These are phyloP conservation scores for Rousettus leschenaultii DNA, from an alignment of 2,113 vertebrate species.

Conservation along the genomic window DNA sequence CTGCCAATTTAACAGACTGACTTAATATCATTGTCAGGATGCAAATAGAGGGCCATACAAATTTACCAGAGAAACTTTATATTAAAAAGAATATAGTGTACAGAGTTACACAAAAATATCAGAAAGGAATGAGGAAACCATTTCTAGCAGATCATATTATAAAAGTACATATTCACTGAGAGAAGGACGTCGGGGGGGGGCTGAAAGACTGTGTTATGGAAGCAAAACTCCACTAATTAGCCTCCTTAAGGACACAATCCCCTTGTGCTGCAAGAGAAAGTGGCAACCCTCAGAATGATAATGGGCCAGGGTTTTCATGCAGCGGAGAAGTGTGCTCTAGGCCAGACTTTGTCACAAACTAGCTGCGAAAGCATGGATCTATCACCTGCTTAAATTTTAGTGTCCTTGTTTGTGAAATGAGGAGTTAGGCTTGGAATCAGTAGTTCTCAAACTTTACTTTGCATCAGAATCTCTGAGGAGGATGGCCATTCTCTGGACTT, in stretches of 20 bases:
- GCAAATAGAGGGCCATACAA: not conserved
- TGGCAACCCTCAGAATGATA: not conserved
- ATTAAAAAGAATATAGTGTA: not conserved
- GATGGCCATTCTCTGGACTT: not conserved
- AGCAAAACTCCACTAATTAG: not conserved
- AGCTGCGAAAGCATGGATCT: not conserved
- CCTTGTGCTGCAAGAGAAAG: no score
- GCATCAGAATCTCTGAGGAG: not conserved
- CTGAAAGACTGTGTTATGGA: not conserved
- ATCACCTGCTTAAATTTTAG: not conserved
- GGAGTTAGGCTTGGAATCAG: not conserved
- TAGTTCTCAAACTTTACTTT: not conserved
- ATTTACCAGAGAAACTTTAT: not conserved
- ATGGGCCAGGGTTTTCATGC: not conserved
- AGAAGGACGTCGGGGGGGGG: no score
- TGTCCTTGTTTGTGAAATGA: not conserved
- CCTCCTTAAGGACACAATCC: not conserved
- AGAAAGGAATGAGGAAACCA: not conserved
- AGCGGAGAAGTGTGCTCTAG: not conserved
- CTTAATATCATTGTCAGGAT: not conserved
- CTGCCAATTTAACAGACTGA: not conserved
- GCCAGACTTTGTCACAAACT: not conserved
- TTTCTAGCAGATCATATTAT: not conserved
- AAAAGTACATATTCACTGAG: not conserved
- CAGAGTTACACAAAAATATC: not conserved